Conservation (phyloP, 2,113 vertebrate species). For the Condylura cristata region DNA sequence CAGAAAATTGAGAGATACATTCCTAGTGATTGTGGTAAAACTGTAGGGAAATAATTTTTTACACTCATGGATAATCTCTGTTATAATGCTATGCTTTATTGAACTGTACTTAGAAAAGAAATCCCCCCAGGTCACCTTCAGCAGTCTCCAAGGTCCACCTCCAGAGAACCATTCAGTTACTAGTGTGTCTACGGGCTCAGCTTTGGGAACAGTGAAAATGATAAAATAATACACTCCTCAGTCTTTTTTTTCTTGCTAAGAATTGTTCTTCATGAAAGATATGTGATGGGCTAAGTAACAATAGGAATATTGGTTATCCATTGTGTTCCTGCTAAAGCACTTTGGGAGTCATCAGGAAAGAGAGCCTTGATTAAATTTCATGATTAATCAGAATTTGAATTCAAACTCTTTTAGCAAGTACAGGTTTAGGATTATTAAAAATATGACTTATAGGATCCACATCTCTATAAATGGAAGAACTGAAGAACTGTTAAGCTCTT, state of each 20-base stretch:
- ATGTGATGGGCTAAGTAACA: not conserved
- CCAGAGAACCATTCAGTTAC: not conserved
- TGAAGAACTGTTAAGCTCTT: not conserved
- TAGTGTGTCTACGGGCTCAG: not conserved
- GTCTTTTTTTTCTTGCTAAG: not conserved
- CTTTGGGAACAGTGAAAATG: not conserved
- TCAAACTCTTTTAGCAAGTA: not conserved
- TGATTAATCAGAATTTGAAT: not conserved
- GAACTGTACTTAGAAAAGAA: conserved; percentile 16
- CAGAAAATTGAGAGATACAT: conserved; percentile 19
- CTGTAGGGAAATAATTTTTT: conserved; percentile 35
- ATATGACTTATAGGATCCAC: not conserved
- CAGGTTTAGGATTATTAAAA: not conserved
- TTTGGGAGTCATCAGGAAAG: not conserved
- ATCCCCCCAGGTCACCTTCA: not conserved
- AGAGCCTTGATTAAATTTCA: not conserved
- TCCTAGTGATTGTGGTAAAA: conserved; percentile 47
- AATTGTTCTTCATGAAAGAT: conserved; percentile 8
- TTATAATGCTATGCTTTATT: conserved; percentile 5
- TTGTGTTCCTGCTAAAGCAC: not conserved
- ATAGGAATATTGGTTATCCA: not conserved
- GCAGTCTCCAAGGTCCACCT: not conserved
- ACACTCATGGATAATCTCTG: not conserved
- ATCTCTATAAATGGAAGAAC: not conserved
- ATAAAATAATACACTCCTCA: not conserved